Evolutionary conservation across 1,140 invertebrate species (phyloP), one percentile per base, ranked within the genome.

Genomic region (Heliconius eleuchia): DNA sequence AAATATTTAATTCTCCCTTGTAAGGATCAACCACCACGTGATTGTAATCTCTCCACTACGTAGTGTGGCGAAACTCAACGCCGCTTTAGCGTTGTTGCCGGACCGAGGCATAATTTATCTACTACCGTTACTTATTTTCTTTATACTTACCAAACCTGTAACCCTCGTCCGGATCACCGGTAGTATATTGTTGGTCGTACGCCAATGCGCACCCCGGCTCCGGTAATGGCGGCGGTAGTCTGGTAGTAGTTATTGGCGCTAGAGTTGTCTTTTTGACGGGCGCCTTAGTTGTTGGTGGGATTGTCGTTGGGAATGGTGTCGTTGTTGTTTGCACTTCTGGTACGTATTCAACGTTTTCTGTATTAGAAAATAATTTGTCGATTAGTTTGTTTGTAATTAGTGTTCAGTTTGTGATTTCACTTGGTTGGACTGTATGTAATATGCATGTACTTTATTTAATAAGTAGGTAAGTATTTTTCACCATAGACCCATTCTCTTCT

Each of bases 71-170:
- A 13, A 16, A 46, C 13, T 46, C 42, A 46, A 46, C 42, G 42
- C 3, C 13, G 13, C 13, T 46, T 16, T 16, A 16, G 13, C 13
- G 3, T 46, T 16, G 3, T 16, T 4, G 13, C 42, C 42, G 34
- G 34, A 34, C 34, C 34, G 34, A 34, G 34, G 34, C 34, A 34
- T 34, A 34, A 34, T 34, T 3, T 34, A 34, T 34, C 34, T 34
- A 34, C 11, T 39, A 42, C 39, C 9, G 1, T 11, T 42, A 42
- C 39, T 11, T 57, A 57, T 66, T 76, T 6, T 42, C 3, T 34
- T 27, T 19, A 42, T 52, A 82, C 87, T 86, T 77, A 94, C 92
- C 92, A 57, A 94, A 94, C 81, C 92, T 81, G 23, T 92, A 94
- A 23, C 91, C 92, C 75, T 91, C 87, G 4, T 84, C 81, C 0